Conservation (phyloP, 2,888 invertebrate species). For the Cerastoderma edule region DNA sequence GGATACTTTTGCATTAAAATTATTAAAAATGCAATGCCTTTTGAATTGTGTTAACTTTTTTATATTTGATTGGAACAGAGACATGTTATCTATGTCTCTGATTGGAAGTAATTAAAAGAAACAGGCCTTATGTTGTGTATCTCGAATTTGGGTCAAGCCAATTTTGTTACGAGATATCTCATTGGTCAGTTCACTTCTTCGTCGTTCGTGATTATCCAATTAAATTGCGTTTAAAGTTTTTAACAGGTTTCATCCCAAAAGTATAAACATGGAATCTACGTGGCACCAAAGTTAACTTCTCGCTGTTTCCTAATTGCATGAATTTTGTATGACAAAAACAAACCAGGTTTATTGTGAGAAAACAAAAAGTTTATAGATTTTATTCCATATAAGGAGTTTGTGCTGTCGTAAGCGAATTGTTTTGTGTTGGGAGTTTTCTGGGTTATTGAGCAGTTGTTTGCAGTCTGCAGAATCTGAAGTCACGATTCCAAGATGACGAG, state of each 20-base stretch:
- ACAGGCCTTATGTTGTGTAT: conserved; percentile 47
- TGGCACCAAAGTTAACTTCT: conserved; percentile 34
- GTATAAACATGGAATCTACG: conserved; percentile 54
- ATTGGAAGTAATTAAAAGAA: no score
- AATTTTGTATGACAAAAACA: background rate
- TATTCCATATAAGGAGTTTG: background rate
- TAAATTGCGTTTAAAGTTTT: conserved; percentile 2
- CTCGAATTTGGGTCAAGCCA: conserved; percentile 37
- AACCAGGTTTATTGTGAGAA: background rate
- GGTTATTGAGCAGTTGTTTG: no score
- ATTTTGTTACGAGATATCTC: conserved; percentile 28
- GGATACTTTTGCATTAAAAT: no score
- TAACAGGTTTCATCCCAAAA: conserved; percentile 39
- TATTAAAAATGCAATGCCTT: no score
- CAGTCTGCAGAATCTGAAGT: background rate
- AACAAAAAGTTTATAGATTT: background rate
- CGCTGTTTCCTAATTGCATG: background rate
- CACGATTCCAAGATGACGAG: conserved; percentile 57
- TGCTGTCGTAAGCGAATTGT: no score
- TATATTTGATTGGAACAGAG: background rate
- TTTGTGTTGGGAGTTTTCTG: no score
- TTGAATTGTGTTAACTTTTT: background rate
- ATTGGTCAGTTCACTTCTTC: conserved; percentile 44
- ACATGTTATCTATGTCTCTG: no score
- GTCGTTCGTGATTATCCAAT: conserved; percentile 25